Conservation (phyloP, 1,140 invertebrate genomes). For the Solenopsis invicta region DNA sequence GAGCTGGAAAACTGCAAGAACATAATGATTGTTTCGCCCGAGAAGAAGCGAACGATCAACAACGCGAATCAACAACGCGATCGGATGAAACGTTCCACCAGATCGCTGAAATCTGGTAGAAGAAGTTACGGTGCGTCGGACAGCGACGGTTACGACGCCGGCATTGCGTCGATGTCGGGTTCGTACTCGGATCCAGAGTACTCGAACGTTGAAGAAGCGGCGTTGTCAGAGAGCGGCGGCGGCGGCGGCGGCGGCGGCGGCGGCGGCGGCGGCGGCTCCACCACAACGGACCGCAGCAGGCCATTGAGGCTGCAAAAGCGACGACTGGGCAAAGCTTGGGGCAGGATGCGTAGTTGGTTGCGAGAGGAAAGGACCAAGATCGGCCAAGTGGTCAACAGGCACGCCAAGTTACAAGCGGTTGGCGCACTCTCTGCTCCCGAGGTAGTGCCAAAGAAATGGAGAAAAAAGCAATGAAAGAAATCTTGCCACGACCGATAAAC, state of each 20-base stretch:
- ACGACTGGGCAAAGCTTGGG: slow-evolving; percentile 86
- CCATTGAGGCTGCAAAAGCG: slow-evolving; percentile 84
- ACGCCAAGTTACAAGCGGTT: slow-evolving; percentile 86
- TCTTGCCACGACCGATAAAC: neutral
- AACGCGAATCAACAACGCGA: neutral
- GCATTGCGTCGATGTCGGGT: slow-evolving; percentile 64
- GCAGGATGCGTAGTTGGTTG: slow-evolving; percentile 87
- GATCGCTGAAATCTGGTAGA: slow-evolving; percentile 63
- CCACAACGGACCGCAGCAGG: neutral
- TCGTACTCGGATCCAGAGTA: slow-evolving; percentile 77
- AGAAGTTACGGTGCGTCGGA: slow-evolving; percentile 63
- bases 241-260: too few relatives aligned
- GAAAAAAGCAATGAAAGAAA: neutral
- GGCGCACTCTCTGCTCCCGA: slow-evolving; percentile 73
- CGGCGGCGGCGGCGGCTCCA: too few relatives aligned
- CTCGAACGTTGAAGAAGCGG: slow-evolving; percentile 36
- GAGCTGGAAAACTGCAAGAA: neutral
- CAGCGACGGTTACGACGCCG: slow-evolving; percentile 52
- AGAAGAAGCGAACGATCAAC: neutral
- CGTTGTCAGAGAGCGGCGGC: slow-evolving; percentile 53
- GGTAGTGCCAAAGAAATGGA: slow-evolving; percentile 5
- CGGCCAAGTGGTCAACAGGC: slow-evolving; percentile 86
- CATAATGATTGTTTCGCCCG: neutral
- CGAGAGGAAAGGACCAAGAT: slow-evolving; percentile 86
- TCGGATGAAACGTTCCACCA: slow-evolving; percentile 46